phyloP scores from a whole-genome alignment of 1,140 invertebrate species.

The Formica exsecta region DNA sequence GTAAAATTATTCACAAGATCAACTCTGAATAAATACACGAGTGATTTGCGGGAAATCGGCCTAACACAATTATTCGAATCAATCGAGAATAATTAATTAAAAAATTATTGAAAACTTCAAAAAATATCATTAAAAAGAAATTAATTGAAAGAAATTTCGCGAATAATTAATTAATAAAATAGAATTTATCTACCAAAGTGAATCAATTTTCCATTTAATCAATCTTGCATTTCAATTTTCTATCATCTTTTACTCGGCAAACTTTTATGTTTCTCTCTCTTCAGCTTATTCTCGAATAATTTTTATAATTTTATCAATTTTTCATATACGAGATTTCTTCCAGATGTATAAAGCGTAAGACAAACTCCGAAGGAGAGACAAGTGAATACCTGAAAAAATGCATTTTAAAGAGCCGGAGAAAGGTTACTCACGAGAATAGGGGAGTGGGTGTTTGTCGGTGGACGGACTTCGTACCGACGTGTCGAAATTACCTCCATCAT shows the following conservation, averaged over 20 bases:
- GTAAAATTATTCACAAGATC: slow-evolving; percentile 28
- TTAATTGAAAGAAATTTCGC: neutral
- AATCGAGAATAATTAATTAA: slow-evolving; percentile 11
- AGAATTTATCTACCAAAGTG: neutral
- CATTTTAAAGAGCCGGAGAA: slow-evolving; percentile 13
- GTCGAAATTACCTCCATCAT: slow-evolving; percentile 85
- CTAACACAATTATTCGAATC: neutral
- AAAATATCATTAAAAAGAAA: neutral
- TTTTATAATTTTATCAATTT: neutral
- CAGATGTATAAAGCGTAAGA: neutral
- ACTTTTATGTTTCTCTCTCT: neutral
- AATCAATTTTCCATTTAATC: neutral
- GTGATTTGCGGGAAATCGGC: neutral
- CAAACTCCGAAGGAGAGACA: slow-evolving; percentile 24
- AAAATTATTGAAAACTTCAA: neutral
- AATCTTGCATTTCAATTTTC: no score
- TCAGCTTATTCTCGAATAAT: neutral
- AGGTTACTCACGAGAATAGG: slow-evolving; percentile 79
- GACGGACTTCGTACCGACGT: slow-evolving; percentile 83
- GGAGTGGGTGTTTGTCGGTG: slow-evolving; percentile 77
- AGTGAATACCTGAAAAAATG: slow-evolving; percentile 28
- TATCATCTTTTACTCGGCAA: neutral
- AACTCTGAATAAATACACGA: slow-evolving; percentile 2
- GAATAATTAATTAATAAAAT: neutral
- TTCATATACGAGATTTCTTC: neutral